Percentiles rank a stretch among this genome's conserved stretches.
phyloP scores from a whole-genome alignment of 1,140 invertebrate species.

The Drosophila willistoni region DNA sequence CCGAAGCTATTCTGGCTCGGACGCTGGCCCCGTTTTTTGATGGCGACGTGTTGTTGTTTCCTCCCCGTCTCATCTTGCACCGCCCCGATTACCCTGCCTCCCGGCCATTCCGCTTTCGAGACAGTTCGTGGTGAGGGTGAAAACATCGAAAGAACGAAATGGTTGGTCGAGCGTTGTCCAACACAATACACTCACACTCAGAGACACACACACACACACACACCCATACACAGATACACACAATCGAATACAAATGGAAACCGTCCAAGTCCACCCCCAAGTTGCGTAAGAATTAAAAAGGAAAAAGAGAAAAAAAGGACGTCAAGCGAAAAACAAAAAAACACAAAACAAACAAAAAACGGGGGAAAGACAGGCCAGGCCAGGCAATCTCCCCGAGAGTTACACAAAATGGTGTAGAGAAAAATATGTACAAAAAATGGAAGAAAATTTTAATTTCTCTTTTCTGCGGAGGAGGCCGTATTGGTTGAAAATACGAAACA shows the following conservation, averaged over 20 bases:
- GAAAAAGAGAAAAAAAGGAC: conserved; percentile 31
- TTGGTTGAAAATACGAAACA: conserved; percentile 1
- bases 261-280: conserved; percentile 44
- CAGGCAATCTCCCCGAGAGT: conserved; percentile 30
- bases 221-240: conserved; percentile 19
- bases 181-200: conserved; percentile 25
- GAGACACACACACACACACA: neutral
- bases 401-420: conserved; percentile 57
- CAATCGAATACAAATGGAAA: conserved; percentile 12
- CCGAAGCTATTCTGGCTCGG: conserved; percentile 14
- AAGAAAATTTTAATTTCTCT: neutral
- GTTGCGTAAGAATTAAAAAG: conserved; percentile 29
- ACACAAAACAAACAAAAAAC: conserved; percentile 41
- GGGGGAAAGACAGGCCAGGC: conserved; percentile 44
- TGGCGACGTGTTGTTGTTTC: conserved; percentile 4
- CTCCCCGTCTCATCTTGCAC: too few species aligned
- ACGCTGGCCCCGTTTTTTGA: conserved; percentile 16
- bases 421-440: conserved; percentile 26
- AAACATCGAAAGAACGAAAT: conserved; percentile 57
- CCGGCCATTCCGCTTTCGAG: neutral
- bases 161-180: conserved; percentile 49
- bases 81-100: neutral
- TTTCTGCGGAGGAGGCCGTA: conserved; percentile 5
- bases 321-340: conserved; percentile 29
- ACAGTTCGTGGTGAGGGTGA: conserved; percentile 40